Evolutionary conservation across 2,888 invertebrate genomes (phyloP).

Genomic region (Didymodactylos carnosus): DNA sequence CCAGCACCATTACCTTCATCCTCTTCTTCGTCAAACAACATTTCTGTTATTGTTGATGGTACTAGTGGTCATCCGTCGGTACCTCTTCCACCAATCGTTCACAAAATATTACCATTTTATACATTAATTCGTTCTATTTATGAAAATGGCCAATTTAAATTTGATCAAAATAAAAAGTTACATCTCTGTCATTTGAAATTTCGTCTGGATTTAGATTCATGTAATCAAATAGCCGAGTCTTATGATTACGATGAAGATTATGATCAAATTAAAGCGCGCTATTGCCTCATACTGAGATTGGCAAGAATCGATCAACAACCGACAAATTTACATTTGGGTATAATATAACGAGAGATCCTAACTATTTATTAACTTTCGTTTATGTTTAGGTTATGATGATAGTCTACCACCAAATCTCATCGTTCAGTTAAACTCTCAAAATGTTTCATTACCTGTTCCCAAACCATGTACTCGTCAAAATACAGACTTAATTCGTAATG

Average conservation of each 20-base stretch:
- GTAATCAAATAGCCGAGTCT: background rate
- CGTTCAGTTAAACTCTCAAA: slow-evolving; percentile 3
- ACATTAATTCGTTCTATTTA: background rate
- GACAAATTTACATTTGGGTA: too few relatives aligned
- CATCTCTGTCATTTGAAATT: background rate
- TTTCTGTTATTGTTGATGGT: background rate
- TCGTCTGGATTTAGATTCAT: background rate
- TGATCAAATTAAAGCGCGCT: background rate
- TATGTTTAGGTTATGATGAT: too few relatives aligned
- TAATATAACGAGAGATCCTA: too few relatives aligned
- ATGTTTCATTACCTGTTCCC: slow-evolving; percentile 5
- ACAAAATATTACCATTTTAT: background rate
- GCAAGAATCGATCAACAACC: background rate
- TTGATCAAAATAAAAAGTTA: background rate
- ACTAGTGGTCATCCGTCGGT: background rate
- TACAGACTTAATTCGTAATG: slow-evolving; percentile 10
- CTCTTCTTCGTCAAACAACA: background rate
- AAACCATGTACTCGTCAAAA: slow-evolving; percentile 12
- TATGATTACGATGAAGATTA: background rate
- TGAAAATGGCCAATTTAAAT: background rate
- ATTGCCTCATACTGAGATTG: background rate
- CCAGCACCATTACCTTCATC: background rate
- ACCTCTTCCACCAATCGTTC: background rate
- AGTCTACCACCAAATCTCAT: slow-evolving; percentile 8
- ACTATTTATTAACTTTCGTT: too few relatives aligned